Conservation (phyloP, 2,888 invertebrate genomes). For the Xestia xanthographa region DNA sequence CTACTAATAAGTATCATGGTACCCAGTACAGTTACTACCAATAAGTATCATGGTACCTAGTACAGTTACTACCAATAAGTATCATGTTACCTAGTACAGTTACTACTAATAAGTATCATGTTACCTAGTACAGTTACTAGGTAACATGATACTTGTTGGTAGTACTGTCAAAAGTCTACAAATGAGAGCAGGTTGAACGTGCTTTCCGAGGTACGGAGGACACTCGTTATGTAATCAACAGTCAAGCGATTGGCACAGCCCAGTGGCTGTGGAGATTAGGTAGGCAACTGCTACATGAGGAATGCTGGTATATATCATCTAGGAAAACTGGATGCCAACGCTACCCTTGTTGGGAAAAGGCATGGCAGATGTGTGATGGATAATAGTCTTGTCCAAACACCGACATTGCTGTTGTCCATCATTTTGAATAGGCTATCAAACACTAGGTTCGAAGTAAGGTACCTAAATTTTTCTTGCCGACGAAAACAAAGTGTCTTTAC, state of each 20-base stretch:
- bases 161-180: not conserved
- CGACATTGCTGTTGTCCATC: not conserved
- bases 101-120: too few relatives aligned
- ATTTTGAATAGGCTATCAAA: conserved; percentile 9
- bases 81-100: too few relatives aligned
- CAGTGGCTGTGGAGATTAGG: not conserved
- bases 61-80: too few relatives aligned
- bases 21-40: too few relatives aligned
- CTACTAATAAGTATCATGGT: too few relatives aligned
- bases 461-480: not conserved
- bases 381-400: not conserved
- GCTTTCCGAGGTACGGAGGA: not conserved
- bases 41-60: too few relatives aligned
- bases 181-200: not conserved
- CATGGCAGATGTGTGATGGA: not conserved
- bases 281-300: not conserved
- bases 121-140: too few relatives aligned
- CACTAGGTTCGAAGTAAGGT: not conserved
- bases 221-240: not conserved
- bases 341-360: not conserved
- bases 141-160: not conserved
- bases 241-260: too few relatives aligned
- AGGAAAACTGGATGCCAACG: too few relatives aligned
- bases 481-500: conserved; percentile 37
- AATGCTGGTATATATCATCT: too few relatives aligned